phyloP scores from a whole-genome alignment of 2,797 vertebrate species.

The Miichthys miiuy region DNA sequence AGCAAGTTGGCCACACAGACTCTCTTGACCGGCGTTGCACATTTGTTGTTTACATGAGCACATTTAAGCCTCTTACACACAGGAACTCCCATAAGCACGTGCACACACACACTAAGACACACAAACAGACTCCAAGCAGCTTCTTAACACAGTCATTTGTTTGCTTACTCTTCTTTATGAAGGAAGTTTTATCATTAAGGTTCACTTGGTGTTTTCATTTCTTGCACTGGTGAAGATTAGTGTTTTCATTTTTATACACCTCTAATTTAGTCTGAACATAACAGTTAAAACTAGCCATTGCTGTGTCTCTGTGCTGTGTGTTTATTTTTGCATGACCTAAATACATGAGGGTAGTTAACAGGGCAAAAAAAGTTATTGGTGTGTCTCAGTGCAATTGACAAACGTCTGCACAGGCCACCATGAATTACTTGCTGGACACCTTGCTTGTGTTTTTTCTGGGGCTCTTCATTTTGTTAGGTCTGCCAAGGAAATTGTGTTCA shows the following conservation, averaged over 20 bases:
- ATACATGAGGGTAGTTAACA: constrained; percentile 63
- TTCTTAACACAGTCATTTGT: constrained; percentile 41
- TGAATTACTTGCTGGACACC: constrained; percentile 79
- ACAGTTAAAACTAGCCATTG: constrained; percentile 29
- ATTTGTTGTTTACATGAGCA: constrained; percentile 72
- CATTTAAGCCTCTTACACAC: constrained; percentile 77
- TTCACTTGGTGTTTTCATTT: constrained; percentile 25
- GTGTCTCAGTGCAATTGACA: constrained; percentile 68
- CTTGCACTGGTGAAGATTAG: constrained; percentile 3
- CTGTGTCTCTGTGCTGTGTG: constrained; percentile 31
- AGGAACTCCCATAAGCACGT: constrained; percentile 76
- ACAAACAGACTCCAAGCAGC: constrained; percentile 55
- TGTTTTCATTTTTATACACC: neutral
- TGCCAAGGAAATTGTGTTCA: constrained; percentile 77
- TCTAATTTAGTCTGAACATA: constrained; percentile 15
- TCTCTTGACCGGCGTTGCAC: constrained; percentile 42
- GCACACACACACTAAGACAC: constrained; percentile 60
- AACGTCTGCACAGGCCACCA: constrained; percentile 55
- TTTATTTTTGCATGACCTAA: constrained; percentile 74
- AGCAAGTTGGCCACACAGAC: constrained; percentile 72
- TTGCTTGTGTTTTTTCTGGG: constrained; percentile 78
- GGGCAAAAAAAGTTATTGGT: constrained; percentile 65
- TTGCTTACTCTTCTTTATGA: constrained; percentile 43
- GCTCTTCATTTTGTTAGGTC: constrained; percentile 58
- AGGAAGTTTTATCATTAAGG: constrained; percentile 13